Conservation (phyloP, 1,140 invertebrate species). For the Chrysoperla carnea region DNA sequence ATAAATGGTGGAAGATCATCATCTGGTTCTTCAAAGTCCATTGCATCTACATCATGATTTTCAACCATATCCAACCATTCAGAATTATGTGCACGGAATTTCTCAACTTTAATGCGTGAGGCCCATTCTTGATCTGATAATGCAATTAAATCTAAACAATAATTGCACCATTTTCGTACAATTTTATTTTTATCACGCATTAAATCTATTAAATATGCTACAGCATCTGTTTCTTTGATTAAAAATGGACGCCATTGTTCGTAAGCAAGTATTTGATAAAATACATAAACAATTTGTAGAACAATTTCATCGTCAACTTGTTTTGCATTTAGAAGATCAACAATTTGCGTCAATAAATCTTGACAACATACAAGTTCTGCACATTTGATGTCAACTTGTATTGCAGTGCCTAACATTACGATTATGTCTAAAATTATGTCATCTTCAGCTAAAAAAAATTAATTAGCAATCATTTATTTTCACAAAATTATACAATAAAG, state of each 20-base stretch:
- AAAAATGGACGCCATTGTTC: slow-evolving; percentile 65
- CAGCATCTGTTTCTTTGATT: slow-evolving; percentile 48
- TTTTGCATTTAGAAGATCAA: slow-evolving; percentile 68
- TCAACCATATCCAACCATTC: slow-evolving; percentile 97
- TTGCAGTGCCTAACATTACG: slow-evolving; percentile 75
- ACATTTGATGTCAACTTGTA: slow-evolving; percentile 58
- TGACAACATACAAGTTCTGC: slow-evolving; percentile 64
- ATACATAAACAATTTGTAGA: slow-evolving; percentile 87
- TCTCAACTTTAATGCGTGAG: slow-evolving; percentile 79
- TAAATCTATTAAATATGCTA: slow-evolving; percentile 44
- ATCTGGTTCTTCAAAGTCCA: slow-evolving; percentile 27
- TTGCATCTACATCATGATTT: slow-evolving; percentile 26
- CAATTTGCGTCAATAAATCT: slow-evolving; percentile 60
- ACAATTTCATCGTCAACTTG: slow-evolving; percentile 97
- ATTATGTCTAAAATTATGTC: slow-evolving; percentile 69
- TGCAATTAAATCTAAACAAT: slow-evolving; percentile 80
- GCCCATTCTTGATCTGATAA: slow-evolving; percentile 84
- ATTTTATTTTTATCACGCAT: slow-evolving; percentile 94
- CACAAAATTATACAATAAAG: background rate
- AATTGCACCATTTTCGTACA: slow-evolving; percentile 82
- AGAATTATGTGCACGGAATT: slow-evolving; percentile 90
- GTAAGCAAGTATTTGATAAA: slow-evolving; percentile 82
- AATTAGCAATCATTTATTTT: background rate
- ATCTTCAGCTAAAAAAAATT: slow-evolving; percentile 19
- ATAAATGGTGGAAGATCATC: slow-evolving; percentile 50